A percentile compares a stretch with the other conserved stretches of the same genome.
Evolutionary conservation across 2,888 invertebrate genomes (phyloP).

Genomic region (Drepana falcataria): DNA sequence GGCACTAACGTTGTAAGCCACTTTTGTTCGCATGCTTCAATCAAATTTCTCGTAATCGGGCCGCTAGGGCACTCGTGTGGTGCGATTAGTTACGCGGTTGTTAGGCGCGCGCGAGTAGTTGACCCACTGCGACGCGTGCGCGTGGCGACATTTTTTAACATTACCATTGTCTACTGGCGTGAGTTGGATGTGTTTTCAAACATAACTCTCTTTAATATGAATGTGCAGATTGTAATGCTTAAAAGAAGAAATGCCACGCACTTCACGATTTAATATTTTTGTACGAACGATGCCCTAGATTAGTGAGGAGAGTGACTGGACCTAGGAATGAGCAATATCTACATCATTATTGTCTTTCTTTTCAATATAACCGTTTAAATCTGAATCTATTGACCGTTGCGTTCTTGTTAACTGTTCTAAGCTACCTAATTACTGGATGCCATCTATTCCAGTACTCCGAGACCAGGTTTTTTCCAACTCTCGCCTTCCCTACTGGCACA

Average conservation of each 20-base stretch:
- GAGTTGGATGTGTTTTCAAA: neutral
- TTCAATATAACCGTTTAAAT: too few relatives aligned
- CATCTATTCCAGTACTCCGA: neutral
- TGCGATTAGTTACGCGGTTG: slow-evolving; percentile 56
- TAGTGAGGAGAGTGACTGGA: too few relatives aligned
- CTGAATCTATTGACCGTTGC: neutral
- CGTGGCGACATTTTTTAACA: slow-evolving; percentile 28
- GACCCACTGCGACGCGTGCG: slow-evolving; percentile 55
- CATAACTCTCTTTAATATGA: neutral
- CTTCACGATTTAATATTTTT: too few relatives aligned
- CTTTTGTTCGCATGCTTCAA: slow-evolving; percentile 7
- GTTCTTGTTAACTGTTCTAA: neutral
- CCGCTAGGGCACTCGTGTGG: slow-evolving; percentile 49
- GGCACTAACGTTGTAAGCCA: slow-evolving; percentile 6
- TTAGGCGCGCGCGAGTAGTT: too few relatives aligned
- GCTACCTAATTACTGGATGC: neutral
- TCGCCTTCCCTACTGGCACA: slow-evolving; percentile 35
- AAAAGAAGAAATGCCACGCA: too few relatives aligned
- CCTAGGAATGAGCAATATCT: too few relatives aligned
- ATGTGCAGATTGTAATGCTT: neutral
- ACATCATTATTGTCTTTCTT: too few relatives aligned
- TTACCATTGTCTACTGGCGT: slow-evolving; percentile 3
- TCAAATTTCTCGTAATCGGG: slow-evolving; percentile 31
- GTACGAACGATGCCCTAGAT: too few relatives aligned
- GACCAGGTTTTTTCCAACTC: slow-evolving; percentile 2